These are phyloP conservation scores for Echinarachnius parma DNA, from an alignment of 53 echinoderm and acorn worm genomes.

Conservation along the genomic window DNA sequence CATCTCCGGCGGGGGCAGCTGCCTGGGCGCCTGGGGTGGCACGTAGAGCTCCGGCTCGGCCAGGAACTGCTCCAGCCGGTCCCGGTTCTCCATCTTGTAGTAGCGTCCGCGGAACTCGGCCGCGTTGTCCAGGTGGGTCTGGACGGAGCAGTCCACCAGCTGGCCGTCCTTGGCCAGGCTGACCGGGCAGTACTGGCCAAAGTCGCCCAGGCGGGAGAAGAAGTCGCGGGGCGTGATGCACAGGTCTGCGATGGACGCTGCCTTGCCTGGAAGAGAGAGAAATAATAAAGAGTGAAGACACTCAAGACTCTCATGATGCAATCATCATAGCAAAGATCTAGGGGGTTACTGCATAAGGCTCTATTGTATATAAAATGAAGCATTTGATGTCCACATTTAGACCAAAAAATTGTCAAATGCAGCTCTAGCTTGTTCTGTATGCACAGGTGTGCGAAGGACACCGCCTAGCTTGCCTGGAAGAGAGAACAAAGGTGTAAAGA, in stretches of 20 bases:
- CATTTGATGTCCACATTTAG: too few species aligned
- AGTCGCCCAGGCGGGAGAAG: conserved; percentile 84
- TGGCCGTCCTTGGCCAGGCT: conserved; percentile 86
- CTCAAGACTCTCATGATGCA: neutral
- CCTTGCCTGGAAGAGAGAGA: conserved; percentile 67
- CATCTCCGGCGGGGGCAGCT: conserved; percentile 70
- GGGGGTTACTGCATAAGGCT: too few species aligned
- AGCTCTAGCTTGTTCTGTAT: too few species aligned
- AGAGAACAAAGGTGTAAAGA: too few species aligned
- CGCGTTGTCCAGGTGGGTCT: conserved; percentile 66
- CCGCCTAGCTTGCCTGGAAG: too few species aligned
- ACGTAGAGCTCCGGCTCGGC: conserved; percentile 85
- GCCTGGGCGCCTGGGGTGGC: conserved; percentile 89
- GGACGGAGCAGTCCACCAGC: conserved; percentile 89
- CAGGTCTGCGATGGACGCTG: conserved; percentile 90
- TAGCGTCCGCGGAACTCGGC: conserved; percentile 96
- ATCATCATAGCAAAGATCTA: neutral
- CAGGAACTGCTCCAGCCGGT: conserved; percentile 69
- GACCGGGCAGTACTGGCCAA: conserved; percentile 97
- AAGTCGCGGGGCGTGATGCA: conserved; percentile 97
- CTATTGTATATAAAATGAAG: too few species aligned
- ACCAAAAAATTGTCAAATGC: neutral
- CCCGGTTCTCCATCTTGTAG: conserved; percentile 89
- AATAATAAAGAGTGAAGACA: neutral
- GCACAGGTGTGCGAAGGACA: too few species aligned